phyloP scores from a whole-genome alignment of 2,888 invertebrate genomes.

The Trissoscelio sp. region DNA sequence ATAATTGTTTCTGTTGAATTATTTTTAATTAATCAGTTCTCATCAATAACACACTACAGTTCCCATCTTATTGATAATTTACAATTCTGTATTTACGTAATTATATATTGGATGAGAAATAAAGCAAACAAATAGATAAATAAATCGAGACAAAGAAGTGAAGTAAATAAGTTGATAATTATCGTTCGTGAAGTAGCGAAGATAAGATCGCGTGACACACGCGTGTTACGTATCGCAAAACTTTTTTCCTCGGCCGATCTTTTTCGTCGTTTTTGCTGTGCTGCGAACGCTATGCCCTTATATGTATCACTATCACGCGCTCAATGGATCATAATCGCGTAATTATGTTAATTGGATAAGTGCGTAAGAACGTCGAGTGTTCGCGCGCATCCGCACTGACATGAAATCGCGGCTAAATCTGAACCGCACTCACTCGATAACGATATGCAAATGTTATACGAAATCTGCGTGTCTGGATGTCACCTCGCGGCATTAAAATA shows the following conservation, averaged over 20 bases:
- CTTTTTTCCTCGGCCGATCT: constrained; percentile 36
- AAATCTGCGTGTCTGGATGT: constrained; percentile 68
- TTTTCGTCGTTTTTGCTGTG: constrained; percentile 68
- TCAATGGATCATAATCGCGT: constrained; percentile 78
- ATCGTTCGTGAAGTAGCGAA: constrained; percentile 74
- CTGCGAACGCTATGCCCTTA: constrained; percentile 71
- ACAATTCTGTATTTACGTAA: neutral
- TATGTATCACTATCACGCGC: constrained; percentile 67
- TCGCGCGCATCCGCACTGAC: constrained; percentile 64
- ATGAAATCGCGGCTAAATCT: constrained; percentile 67
- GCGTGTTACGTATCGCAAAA: constrained; percentile 70
- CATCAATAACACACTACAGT: neutral
- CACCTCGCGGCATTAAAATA: constrained; percentile 64
- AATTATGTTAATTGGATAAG: constrained; percentile 83
- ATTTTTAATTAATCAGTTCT: neutral
- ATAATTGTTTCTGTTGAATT: neutral
- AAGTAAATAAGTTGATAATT: constrained; percentile 79
- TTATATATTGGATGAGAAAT: neutral
- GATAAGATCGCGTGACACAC: constrained; percentile 78
- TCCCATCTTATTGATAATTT: neutral
- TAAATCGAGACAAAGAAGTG: constrained; percentile 67
- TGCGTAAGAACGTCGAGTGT: constrained; percentile 71
- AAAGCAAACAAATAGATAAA: constrained; percentile 12
- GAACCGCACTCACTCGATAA: constrained; percentile 58
- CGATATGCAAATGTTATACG: constrained; percentile 68